Evolutionary conservation across 1,140 invertebrate genomes (phyloP), one percentile per base, ranked within the genome.

Genomic region (Penaeus indicus): DNA sequence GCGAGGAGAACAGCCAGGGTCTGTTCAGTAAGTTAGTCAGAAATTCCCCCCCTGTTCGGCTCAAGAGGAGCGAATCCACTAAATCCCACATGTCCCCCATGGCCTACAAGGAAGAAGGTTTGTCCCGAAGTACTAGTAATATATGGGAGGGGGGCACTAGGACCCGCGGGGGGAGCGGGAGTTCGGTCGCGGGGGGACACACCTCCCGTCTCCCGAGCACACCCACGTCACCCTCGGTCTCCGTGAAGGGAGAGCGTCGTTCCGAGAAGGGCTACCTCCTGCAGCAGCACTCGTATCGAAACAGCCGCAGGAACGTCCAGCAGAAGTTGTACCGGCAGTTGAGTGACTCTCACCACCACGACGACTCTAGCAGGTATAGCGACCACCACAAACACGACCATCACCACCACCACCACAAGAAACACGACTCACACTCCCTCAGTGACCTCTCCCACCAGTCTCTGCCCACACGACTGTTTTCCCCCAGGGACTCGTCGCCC

Each of bases 301-400:
- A 88, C 86, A 88, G 86, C 60, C 47, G 86, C 27, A 80, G 86
- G 79, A 88, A 88, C 69, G 81, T 88, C n/a, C 86, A 88, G 67
- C 67, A 83, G 82, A 88, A 88, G 54, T 80, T 88, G 3, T 81
- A 84, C 18, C 81, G 86, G 8, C 86, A 88, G 72, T 72, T 88
- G 25, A 88, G 86, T 60, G 86, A 88, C 38, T 61, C 75, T 22
- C 75, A 62, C 60, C 32, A 86, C 84, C 72, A 79, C 32, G 61
- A 86, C n/a, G 54, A 61, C 47, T 47, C 47, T 47, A 47, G 47
- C 84, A 84, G 81, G 81, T 84, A 84, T 67, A 75, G 42, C 25
- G 54, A 86, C 67, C 32, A 32, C 42, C 27, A 86, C 61, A 27
- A 54, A 63, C 47, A 79, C 84, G 84, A 61, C 4, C 38, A 75